Conservation (phyloP, 2,888 invertebrate species). For the Erannis defoliaria region DNA sequence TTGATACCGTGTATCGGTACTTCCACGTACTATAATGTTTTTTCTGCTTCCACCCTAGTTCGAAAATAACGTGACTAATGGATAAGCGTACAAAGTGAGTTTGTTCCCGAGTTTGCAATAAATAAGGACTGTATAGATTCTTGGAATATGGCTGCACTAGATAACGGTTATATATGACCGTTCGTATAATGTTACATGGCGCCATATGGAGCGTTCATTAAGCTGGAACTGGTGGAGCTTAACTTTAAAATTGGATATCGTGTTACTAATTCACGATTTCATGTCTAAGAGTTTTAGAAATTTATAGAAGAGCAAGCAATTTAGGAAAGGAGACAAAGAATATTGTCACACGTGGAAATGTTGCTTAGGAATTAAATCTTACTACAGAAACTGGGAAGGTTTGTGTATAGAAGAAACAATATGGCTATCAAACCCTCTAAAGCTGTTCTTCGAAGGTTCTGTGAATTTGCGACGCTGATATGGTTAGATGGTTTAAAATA, state of each 20-base stretch:
- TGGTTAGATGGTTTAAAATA: neutral
- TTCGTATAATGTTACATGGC: slow-evolving; percentile 27
- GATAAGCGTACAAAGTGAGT: slow-evolving; percentile 29
- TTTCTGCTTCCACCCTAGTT: slow-evolving; percentile 19
- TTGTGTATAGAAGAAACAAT: too few species aligned
- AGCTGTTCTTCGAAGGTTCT: neutral
- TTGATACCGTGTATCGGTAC: neutral
- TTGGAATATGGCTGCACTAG: slow-evolving; percentile 23
- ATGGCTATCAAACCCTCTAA: too few species aligned
- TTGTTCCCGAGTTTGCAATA: slow-evolving; percentile 28
- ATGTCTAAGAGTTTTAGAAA: neutral
- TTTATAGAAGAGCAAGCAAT: too few species aligned
- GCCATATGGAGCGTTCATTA: slow-evolving; percentile 26
- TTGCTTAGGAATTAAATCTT: too few species aligned
- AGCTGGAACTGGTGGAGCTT: slow-evolving; percentile 16
- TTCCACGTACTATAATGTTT: too few species aligned
- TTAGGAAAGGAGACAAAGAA: too few species aligned
- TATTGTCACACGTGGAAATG: too few species aligned
- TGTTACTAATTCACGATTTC: neutral
- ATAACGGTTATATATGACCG: slow-evolving; percentile 20
- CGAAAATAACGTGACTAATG: slow-evolving; percentile 28
- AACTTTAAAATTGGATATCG: slow-evolving; percentile 34
- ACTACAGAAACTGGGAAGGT: neutral
- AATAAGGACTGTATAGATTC: slow-evolving; percentile 30
- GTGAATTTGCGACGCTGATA: neutral